Conservation (phyloP, 2,888 invertebrate species). For the Cantharis nigra region DNA sequence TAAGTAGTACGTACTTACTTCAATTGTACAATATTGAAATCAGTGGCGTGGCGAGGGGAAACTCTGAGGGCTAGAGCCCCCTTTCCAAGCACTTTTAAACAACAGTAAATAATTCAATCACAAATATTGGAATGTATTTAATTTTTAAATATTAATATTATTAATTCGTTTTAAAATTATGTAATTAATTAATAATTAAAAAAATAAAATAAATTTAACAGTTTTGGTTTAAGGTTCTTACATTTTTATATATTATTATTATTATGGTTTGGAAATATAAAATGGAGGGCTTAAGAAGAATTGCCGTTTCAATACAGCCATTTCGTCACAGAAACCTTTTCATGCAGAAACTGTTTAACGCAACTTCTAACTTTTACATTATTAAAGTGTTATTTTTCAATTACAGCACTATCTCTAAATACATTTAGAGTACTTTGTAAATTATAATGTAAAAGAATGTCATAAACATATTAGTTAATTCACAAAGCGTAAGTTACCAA, state of each 20-base stretch:
- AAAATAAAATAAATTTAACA: too few species aligned
- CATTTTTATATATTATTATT: too few species aligned
- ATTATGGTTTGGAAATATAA: neutral
- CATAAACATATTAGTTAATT: neutral
- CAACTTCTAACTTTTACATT: neutral
- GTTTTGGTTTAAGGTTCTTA: too few species aligned
- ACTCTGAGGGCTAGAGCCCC: too few species aligned
- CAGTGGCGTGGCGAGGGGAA: too few species aligned
- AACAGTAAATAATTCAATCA: too few species aligned
- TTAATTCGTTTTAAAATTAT: too few species aligned
- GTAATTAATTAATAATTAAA: too few species aligned
- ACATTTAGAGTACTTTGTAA: neutral
- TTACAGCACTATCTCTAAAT: neutral
- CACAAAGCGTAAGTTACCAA: neutral
- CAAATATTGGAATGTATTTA: too few species aligned
- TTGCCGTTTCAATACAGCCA: neutral
- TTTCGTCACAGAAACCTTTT: neutral
- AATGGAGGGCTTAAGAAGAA: neutral
- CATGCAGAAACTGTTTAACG: neutral
- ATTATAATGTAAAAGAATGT: too few species aligned
- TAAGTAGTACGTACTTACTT: neutral
- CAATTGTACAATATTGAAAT: neutral
- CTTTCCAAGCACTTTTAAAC: too few species aligned
- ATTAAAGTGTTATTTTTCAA: neutral
- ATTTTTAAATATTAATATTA: too few species aligned